These are phyloP conservation scores for Drosophila bunnanda DNA, from an alignment of 2,888 invertebrate genomes.

Conservation along the genomic window DNA sequence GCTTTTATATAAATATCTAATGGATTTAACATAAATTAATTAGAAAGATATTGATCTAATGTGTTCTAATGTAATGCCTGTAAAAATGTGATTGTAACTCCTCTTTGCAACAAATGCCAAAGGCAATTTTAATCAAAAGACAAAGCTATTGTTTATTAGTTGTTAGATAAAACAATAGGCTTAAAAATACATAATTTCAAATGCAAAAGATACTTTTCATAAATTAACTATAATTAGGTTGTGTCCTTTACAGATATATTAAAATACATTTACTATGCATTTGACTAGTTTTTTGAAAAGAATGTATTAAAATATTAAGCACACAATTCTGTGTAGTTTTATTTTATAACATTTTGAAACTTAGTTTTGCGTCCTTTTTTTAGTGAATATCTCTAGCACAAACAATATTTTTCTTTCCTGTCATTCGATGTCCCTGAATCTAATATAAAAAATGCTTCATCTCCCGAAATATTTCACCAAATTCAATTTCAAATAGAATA, in stretches of 20 bases:
- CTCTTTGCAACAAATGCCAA: no score
- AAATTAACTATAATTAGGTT: not conserved
- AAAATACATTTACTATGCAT: not conserved
- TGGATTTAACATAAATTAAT: constrained; percentile 1
- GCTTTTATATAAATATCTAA: not conserved
- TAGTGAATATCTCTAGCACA: not conserved
- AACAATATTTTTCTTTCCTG: not conserved
- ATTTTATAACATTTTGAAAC: not conserved
- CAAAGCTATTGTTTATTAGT: not conserved
- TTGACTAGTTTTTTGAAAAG: not conserved
- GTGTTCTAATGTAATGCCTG: no score
- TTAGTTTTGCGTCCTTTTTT: not conserved
- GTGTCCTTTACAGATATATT: not conserved
- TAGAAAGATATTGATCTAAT: not conserved
- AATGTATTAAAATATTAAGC: no score
- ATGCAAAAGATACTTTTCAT: not conserved
- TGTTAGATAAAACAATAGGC: no score
- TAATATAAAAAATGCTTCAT: not conserved
- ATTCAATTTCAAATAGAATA: not conserved
- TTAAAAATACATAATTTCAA: not conserved
- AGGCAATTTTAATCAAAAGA: no score
- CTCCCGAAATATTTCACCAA: not conserved
- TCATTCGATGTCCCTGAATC: not conserved
- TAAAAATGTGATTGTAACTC: no score
- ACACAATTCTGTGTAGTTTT: not conserved